These are phyloP conservation scores for Brachymystax lenok DNA, from an alignment of 2,797 vertebrate genomes.

Conservation along the genomic window DNA sequence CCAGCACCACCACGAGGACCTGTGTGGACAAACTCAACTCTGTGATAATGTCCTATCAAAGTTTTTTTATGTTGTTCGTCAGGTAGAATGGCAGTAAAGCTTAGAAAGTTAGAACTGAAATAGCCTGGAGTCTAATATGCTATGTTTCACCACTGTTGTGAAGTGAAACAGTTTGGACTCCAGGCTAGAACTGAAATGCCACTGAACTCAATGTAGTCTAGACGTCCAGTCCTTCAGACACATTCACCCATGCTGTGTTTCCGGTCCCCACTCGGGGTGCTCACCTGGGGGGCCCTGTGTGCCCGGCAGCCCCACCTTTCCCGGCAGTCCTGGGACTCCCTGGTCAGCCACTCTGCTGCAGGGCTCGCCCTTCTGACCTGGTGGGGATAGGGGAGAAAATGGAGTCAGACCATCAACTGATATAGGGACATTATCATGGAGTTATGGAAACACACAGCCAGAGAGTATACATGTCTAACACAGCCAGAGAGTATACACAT, in stretches of 20 bases:
- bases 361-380: constrained; percentile 72
- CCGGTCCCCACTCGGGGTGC: not conserved
- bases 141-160: too few species aligned
- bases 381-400: not conserved
- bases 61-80: not conserved
- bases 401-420: not conserved
- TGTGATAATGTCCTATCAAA: not conserved
- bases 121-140: too few species aligned
- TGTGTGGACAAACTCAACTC: constrained; percentile 13
- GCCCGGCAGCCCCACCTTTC: constrained; percentile 59
- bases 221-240: too few species aligned
- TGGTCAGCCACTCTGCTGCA: not conserved
- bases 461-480: too few species aligned
- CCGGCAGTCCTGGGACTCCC: constrained; percentile 56
- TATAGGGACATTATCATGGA: too few species aligned
- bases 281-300: constrained; percentile 57
- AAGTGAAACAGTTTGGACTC: too few species aligned
- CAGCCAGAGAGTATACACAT: too few species aligned
- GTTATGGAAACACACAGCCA: too few species aligned
- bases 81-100: not conserved
- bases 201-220: too few species aligned
- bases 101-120: too few species aligned
- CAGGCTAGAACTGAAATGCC: too few species aligned
- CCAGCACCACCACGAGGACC: constrained; percentile 53
- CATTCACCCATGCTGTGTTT: too few species aligned